phyloP scores from a whole-genome alignment of 2,113 vertebrate genomes.

The Lophura nycthemera region DNA sequence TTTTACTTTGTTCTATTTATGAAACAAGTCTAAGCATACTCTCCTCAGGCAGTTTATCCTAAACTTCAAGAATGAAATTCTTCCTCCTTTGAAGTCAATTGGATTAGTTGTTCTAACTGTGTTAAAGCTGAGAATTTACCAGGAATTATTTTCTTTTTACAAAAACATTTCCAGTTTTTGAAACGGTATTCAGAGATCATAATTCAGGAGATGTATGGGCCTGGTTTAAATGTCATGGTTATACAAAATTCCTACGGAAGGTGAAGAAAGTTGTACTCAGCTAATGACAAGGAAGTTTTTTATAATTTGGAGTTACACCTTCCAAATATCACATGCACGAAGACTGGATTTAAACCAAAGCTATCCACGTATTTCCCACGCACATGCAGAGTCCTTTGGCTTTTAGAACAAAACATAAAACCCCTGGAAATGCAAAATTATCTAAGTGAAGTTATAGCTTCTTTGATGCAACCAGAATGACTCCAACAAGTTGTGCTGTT shows the following conservation, averaged over 20 bases:
- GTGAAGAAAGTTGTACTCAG: neutral
- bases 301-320: neutral
- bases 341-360: neutral
- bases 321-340: neutral
- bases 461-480: neutral
- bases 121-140: neutral
- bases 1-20: neutral
- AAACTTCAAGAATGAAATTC: neutral
- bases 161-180: neutral
- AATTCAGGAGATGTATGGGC: neutral
- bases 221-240: neutral
- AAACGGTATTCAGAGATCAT: neutral
- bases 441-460: neutral
- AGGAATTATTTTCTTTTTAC: neutral
- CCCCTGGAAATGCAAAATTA: neutral
- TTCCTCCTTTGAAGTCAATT: neutral
- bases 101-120: neutral
- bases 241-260: neutral
- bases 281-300: neutral
- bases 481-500: rapidly evolving
- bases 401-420: neutral
- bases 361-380: neutral
- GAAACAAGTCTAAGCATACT: neutral
- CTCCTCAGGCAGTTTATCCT: neutral
- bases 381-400: neutral